Base-by-base conservation (phyloP, 1,140 invertebrate genomes). In the Drosophila arizonae region DNA sequence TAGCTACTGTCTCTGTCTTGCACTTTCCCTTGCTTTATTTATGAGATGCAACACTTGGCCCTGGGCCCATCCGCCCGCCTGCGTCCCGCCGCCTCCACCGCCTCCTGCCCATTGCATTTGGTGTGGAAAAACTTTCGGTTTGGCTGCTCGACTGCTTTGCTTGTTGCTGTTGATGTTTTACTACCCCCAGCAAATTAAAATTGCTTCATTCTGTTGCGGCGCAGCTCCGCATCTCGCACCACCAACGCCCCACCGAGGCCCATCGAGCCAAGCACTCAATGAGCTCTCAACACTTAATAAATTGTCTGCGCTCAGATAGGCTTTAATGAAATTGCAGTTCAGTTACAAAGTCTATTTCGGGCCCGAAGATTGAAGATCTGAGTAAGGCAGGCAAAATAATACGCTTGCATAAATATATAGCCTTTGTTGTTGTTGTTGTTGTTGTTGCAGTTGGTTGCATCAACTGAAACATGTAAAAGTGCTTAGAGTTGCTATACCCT, bases 181-280 rank as follows among this genome's bases (percentile, higher is more conserved):
- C 81, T 88, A 82, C 71, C 73, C 73, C 69, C 70, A 86, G 71
- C 72, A 87, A 79, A 87, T 87, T 88, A 87, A 87, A 87, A 87
- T 89, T 88, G 80, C 84, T 87, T 87, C 84, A 84, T 88, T 77
- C 69, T 76, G 69, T 68, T 62, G 75, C 54, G 50, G 69, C 64
- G 69, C 61, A 78, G 78, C 69, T 36, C 65, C 56, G 57, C 43
- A 75, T 66, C 41, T 62, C 61, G 57, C 28, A 4, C 28, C 43
- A 41, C 46, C 51, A 64, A 50, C 48, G 3, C 2, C 17, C 43
- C 41, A 4, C 13, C 41, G 1, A 24, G 3, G 0, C 17, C 43
- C 41, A 4, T 3, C 41, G 1, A 24, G 21, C 21, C 21, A 28
- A 45, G 55, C 57, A 62, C 63, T 68, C 61, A 57, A 78, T 76